Percentiles rank a stretch among this genome's conserved stretches.
phyloP scores from a whole-genome alignment of 2,113 vertebrate genomes.

The Cyanocitta stelleri region DNA sequence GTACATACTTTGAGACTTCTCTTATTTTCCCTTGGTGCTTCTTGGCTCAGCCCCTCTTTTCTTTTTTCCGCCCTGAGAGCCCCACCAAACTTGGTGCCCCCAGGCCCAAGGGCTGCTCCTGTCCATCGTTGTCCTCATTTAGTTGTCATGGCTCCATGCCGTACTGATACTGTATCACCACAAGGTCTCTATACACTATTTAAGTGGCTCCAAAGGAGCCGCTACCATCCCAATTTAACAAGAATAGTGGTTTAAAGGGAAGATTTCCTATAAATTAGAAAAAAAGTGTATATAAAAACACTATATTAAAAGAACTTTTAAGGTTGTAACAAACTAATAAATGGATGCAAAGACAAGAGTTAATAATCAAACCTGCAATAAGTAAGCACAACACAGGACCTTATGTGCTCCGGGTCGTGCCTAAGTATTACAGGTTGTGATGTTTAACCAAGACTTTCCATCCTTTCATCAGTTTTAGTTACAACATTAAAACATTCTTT shows the following conservation, averaged over 20 bases:
- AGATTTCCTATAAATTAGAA: slow-evolving; percentile 63
- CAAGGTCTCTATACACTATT: slow-evolving; percentile 49
- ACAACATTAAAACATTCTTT: slow-evolving; percentile 52
- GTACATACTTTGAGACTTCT: slow-evolving; percentile 66
- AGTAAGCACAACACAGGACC: slow-evolving; percentile 37
- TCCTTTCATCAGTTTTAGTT: slow-evolving; percentile 45
- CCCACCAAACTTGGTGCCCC: slow-evolving; percentile 55
- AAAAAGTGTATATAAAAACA: slow-evolving; percentile 64
- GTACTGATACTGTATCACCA: slow-evolving; percentile 55
- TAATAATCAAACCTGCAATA: slow-evolving; percentile 49
- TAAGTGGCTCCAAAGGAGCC: slow-evolving; percentile 43
- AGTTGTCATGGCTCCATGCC: slow-evolving; percentile 54
- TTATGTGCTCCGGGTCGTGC: not conserved
- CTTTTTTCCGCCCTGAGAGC: slow-evolving; percentile 53
- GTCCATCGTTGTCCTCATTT: slow-evolving; percentile 63
- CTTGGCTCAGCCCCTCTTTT: slow-evolving; percentile 58
- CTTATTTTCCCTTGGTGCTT: slow-evolving; percentile 58
- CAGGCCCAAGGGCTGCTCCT: slow-evolving; percentile 51
- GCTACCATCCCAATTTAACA: slow-evolving; percentile 51
- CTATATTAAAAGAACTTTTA: slow-evolving; percentile 63
- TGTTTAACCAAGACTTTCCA: slow-evolving; percentile 14
- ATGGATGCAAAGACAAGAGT: slow-evolving; percentile 52
- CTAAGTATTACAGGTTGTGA: slow-evolving; percentile 51
- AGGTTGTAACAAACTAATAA: slow-evolving; percentile 57
- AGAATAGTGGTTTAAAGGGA: slow-evolving; percentile 50